A percentile compares a stretch with the other conserved stretches of the same genome.
Conservation (phyloP, 2,113 vertebrate species). For the Dipodomys merriami region DNA sequence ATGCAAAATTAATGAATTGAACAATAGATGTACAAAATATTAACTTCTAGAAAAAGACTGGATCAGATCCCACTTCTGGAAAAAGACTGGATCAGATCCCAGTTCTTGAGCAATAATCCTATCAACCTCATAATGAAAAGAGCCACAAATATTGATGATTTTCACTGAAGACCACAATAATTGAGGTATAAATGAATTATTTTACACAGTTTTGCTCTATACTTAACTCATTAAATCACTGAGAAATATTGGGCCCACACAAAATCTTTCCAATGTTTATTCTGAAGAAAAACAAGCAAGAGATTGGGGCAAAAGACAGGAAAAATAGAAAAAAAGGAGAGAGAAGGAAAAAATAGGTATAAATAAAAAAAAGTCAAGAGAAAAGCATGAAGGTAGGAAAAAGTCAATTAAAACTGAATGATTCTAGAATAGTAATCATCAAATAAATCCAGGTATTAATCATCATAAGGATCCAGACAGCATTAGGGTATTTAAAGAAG, state of each 20-base stretch:
- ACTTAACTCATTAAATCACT: not conserved
- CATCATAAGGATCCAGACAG: not conserved
- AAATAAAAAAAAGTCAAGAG: not conserved
- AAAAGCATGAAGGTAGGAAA: not conserved
- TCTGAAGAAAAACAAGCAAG: not conserved
- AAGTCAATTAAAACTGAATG: slow-evolving; percentile 14
- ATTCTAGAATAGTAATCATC: not conserved
- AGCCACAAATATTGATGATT: not conserved
- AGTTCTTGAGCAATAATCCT: not conserved
- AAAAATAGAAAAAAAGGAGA: not conserved
- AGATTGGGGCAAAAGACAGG: not conserved
- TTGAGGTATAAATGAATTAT: not conserved
- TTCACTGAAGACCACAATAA: not conserved
- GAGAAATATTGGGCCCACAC: slow-evolving; percentile 9
- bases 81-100: too few species aligned
- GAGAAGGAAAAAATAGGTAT: not conserved
- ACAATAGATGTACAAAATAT: too few species aligned
- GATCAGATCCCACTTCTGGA: not conserved
- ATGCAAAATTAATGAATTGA: too few species aligned
- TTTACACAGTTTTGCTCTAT: not conserved
- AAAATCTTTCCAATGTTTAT: not conserved
- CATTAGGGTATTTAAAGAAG: not conserved
- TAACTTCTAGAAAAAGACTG: too few species aligned
- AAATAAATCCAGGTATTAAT: not conserved
- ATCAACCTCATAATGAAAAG: not conserved